Evolutionary conservation across 2,888 invertebrate genomes (phyloP).

Genomic region (Philhelius pedissequus): DNA sequence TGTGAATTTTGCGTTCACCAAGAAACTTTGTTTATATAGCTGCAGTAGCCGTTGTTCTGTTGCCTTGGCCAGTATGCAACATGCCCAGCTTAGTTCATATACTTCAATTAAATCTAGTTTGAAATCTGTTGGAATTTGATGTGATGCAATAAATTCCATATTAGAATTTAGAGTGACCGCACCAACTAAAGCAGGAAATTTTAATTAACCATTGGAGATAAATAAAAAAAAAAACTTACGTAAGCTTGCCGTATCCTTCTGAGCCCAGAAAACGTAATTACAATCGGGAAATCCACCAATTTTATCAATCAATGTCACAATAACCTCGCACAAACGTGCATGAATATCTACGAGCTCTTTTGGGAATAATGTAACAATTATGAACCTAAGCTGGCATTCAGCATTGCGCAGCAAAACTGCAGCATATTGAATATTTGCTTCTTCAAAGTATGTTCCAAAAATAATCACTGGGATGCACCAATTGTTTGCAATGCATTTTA

Average conservation of each 20-base stretch:
- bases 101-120: constrained; percentile 72
- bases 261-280: constrained; percentile 72
- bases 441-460: constrained; percentile 72
- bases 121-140: constrained; percentile 67
- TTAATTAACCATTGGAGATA: not conserved
- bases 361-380: constrained; percentile 70
- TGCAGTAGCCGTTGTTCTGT: constrained; percentile 67
- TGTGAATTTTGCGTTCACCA: constrained; percentile 55
- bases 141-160: constrained; percentile 70
- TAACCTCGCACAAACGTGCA: constrained; percentile 73
- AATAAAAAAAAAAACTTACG: constrained; percentile 66
- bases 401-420: constrained; percentile 70
- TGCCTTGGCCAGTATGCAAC: constrained; percentile 51
- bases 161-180: constrained; percentile 67
- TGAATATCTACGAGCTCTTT: constrained; percentile 72
- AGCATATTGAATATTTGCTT: constrained; percentile 70
- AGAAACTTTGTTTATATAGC: constrained; percentile 71
- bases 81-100: constrained; percentile 70
- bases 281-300: constrained; percentile 72
- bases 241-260: constrained; percentile 71
- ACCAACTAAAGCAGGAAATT: constrained; percentile 71
- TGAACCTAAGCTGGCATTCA: constrained; percentile 62
- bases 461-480: constrained; percentile 73
- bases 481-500: constrained; percentile 74
- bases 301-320: constrained; percentile 71